phyloP scores from a whole-genome alignment of 2,113 vertebrate genomes.

The Emydocephalus ijimae region DNA sequence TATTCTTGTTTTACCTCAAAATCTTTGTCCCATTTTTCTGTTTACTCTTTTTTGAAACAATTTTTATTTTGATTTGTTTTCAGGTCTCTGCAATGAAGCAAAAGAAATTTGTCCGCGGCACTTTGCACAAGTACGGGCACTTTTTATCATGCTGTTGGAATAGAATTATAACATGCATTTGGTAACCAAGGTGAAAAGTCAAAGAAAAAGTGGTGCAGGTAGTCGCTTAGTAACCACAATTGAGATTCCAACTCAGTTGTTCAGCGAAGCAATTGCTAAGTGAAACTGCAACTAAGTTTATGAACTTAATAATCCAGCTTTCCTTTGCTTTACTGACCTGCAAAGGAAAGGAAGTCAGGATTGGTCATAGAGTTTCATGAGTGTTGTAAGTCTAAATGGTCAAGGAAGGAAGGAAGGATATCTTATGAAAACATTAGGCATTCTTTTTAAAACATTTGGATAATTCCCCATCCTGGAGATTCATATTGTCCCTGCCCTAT shows the following conservation, averaged over 20 bases:
- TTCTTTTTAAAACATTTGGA: background rate
- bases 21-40: background rate
- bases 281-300: background rate
- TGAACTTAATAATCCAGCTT: background rate
- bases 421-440: background rate
- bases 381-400: background rate
- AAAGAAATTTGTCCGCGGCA: background rate
- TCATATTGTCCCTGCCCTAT: background rate
- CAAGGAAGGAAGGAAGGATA: background rate
- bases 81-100: conserved; percentile 58
- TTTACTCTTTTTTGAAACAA: background rate
- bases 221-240: background rate
- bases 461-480: background rate
- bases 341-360: background rate
- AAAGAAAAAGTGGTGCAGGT: background rate
- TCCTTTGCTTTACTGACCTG: background rate
- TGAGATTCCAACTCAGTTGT: background rate
- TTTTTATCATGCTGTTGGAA: background rate
- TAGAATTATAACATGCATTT: background rate
- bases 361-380: background rate
- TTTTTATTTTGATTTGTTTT: background rate
- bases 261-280: background rate
- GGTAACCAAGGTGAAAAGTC: background rate
- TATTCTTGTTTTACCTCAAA: background rate
- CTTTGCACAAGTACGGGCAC: background rate